phyloP scores from a whole-genome alignment of 2,113 vertebrate genomes.

The Parotia lawesii region DNA sequence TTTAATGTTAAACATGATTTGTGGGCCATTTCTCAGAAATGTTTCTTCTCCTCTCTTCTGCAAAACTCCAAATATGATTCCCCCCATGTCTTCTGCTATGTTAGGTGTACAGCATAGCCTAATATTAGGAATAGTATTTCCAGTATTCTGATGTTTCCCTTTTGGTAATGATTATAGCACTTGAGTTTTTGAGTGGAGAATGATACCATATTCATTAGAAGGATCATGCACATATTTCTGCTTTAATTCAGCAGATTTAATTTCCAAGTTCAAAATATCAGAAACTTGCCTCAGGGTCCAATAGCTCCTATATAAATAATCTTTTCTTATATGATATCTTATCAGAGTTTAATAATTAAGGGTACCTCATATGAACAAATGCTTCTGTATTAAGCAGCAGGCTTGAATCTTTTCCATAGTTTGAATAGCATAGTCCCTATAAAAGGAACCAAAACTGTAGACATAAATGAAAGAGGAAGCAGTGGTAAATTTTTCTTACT shows the following conservation, averaged over 20 bases:
- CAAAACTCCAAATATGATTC: background rate
- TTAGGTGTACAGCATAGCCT: background rate
- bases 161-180: background rate
- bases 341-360: background rate
- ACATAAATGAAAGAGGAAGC: background rate
- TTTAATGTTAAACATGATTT: background rate
- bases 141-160: background rate
- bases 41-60: background rate
- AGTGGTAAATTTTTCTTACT: background rate
- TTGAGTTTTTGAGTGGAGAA: background rate
- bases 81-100: background rate
- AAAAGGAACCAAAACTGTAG: background rate
- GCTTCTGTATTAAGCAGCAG: background rate
- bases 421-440: background rate
- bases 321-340: background rate
- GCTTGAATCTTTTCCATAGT: background rate
- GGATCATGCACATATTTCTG: background rate
- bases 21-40: background rate
- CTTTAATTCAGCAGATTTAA: background rate
- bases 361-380: background rate
- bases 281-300: background rate
- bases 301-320: background rate
- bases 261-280: background rate
- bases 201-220: background rate
- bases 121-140: background rate